Percentiles rank a stretch among this genome's conserved stretches.
phyloP scores from a whole-genome alignment of 2,797 vertebrate species.

The Schizopygopsis pylzovi region DNA sequence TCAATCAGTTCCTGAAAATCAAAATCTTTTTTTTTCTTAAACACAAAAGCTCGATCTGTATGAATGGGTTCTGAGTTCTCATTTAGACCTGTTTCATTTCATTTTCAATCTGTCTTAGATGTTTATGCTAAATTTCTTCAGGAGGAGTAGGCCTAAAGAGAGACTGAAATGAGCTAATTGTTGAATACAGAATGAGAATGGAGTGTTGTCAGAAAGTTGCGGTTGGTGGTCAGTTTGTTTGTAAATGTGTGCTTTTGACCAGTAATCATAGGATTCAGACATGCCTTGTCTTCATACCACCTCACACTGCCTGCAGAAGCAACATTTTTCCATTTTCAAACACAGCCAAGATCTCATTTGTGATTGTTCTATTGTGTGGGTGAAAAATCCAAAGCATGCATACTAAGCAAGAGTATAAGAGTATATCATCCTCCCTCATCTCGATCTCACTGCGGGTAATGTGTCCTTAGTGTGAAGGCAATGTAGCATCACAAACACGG shows the following conservation, averaged over 20 bases:
- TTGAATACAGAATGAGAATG: neutral
- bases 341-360: neutral
- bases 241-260: neutral
- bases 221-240: neutral
- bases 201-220: neutral
- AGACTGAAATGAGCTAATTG: neutral
- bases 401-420: neutral
- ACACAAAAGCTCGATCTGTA: neutral
- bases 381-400: conserved; percentile 22
- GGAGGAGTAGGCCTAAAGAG: neutral
- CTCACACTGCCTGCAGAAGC: neutral
- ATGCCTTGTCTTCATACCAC: neutral
- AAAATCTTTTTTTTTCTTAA: neutral
- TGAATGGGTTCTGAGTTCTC: neutral
- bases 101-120: neutral
- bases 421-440: neutral
- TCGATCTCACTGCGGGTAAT: neutral
- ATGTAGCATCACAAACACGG: conserved; percentile 38
- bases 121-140: neutral
- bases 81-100: neutral
- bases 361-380: neutral
- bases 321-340: neutral
- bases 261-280: neutral
- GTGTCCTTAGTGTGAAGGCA: conserved; percentile 23
- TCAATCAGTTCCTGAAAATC: neutral